These are phyloP conservation scores for Elegia similella DNA, from an alignment of 2,888 invertebrate genomes.

Conservation along the genomic window DNA sequence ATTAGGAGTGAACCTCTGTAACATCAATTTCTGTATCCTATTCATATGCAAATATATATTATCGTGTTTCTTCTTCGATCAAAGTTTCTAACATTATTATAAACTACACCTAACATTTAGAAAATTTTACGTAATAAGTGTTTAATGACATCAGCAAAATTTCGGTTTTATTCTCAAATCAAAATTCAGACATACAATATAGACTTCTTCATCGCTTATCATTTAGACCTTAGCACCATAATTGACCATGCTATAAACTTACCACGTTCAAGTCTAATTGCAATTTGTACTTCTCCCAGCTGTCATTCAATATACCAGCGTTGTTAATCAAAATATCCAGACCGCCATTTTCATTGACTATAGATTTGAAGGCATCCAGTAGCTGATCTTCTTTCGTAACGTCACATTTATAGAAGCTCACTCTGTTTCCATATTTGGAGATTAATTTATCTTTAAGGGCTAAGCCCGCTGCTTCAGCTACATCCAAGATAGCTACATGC, in stretches of 20 bases:
- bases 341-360: constrained; percentile 30
- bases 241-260: background rate
- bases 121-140: too few relatives aligned
- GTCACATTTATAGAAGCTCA: constrained; percentile 47
- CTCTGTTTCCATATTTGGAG: constrained; percentile 34
- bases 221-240: too few relatives aligned
- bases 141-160: too few relatives aligned
- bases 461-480: constrained; percentile 35
- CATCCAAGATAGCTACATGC: constrained; percentile 43
- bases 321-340: constrained; percentile 49
- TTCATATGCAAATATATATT: too few relatives aligned
- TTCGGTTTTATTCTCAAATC: too few relatives aligned
- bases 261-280: background rate
- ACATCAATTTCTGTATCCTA: too few relatives aligned
- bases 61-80: too few relatives aligned
- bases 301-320: constrained; percentile 45
- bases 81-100: too few relatives aligned
- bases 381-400: constrained; percentile 41
- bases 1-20: too few relatives aligned
- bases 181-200: too few relatives aligned
- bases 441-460: constrained; percentile 39
- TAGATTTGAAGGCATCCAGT: constrained; percentile 32
- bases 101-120: too few relatives aligned
- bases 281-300: constrained; percentile 9
- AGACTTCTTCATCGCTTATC: too few relatives aligned